Evolutionary conservation across 2,888 invertebrate genomes (phyloP).

Genomic region (Galerucella calmariensis): DNA sequence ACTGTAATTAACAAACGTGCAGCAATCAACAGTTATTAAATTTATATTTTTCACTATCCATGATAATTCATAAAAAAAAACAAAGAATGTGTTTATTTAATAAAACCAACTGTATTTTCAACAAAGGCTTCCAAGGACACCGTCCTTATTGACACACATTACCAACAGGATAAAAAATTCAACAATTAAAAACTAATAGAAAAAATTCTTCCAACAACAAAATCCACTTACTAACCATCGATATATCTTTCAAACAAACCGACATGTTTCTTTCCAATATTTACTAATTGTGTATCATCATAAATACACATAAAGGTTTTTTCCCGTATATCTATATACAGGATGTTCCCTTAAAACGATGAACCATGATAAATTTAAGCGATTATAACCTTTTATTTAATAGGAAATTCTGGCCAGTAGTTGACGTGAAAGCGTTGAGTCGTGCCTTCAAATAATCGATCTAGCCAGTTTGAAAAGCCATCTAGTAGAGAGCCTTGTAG

Average conservation of each 20-base stretch:
- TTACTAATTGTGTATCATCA: constrained; percentile 4
- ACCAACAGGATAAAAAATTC: constrained; percentile 18
- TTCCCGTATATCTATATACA: constrained; percentile 5
- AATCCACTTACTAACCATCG: constrained; percentile 9
- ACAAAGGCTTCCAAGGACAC: constrained; percentile 3
- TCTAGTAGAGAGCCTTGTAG: constrained; percentile 76
- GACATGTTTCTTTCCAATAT: constrained; percentile 12
- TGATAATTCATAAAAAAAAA: not conserved
- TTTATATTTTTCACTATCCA: not conserved
- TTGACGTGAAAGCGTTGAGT: constrained; percentile 95
- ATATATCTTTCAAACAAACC: constrained; percentile 14
- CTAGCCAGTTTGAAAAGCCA: constrained; percentile 95
- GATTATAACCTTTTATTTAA: constrained; percentile 70
- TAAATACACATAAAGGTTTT: constrained; percentile 9
- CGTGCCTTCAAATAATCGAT: constrained; percentile 94
- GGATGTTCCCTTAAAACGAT: constrained; percentile 20
- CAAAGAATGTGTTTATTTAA: not conserved
- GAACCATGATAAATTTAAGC: constrained; percentile 30
- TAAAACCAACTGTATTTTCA: not conserved
- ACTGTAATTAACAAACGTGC: not conserved
- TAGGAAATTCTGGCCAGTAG: constrained; percentile 97
- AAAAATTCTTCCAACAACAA: constrained; percentile 19
- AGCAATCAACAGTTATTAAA: not conserved
- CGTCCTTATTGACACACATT: not conserved
- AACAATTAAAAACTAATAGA: constrained; percentile 20